Evolutionary conservation across 2,113 vertebrate genomes (phyloP).

Genomic region (Chinchilla lanigera): DNA sequence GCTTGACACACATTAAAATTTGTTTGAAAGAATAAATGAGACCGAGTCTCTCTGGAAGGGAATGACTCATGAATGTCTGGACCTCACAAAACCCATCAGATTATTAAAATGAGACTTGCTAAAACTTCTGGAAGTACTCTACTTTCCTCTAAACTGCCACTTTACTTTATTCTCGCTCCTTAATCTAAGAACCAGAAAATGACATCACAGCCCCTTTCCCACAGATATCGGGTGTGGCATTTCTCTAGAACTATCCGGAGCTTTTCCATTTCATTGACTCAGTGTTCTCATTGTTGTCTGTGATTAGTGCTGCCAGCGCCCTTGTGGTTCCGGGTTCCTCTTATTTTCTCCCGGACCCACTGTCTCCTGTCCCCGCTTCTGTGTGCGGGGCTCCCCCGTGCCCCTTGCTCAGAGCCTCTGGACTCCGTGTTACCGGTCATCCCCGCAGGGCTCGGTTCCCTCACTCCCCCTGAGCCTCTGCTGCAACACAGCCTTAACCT

Average conservation of each 20-base stretch:
- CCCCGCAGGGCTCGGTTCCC: not conserved
- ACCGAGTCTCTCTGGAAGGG: not conserved
- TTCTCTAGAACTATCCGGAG: not conserved
- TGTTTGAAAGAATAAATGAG: constrained; percentile 33
- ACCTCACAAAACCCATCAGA: constrained; percentile 1
- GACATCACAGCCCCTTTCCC: not conserved
- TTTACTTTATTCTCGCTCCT: not conserved
- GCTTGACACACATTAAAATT: not conserved
- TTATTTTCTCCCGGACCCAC: not conserved
- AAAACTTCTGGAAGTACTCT: not conserved
- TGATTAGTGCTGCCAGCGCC: rapidly evolving
- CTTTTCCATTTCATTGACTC: not conserved
- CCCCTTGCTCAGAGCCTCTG: not conserved
- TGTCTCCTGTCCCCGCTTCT: too few relatives aligned
- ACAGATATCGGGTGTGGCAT: rapidly evolving
- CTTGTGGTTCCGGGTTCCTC: not conserved
- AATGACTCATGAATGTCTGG: not conserved
- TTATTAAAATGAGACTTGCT: constrained; percentile 21
- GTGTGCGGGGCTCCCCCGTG: not conserved
- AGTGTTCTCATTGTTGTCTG: not conserved
- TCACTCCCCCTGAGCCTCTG: not conserved
- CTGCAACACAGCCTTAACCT: not conserved
- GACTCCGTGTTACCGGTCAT: not conserved
- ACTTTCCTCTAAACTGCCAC: not conserved
- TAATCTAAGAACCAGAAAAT: not conserved